Conservation (phyloP, 2,113 vertebrate species). For the Mesoclemmys tuberculata region DNA sequence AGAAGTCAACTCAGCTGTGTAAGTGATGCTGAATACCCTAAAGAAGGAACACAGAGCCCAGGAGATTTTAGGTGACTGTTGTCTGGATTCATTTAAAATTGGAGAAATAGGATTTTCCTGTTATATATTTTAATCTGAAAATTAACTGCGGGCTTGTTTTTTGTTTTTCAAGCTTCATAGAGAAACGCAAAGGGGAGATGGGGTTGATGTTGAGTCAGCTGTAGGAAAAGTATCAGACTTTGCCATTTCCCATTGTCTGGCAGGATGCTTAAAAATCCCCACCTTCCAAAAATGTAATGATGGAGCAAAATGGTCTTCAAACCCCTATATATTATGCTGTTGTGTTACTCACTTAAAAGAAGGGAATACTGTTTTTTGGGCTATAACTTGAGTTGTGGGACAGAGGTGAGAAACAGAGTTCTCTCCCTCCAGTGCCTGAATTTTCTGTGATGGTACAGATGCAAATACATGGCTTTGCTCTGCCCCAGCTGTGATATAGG, state of each 20-base stretch:
- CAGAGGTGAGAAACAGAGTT: not conserved
- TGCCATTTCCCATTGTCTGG: too few species aligned
- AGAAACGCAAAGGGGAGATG: constrained; percentile 22
- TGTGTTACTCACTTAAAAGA: too few species aligned
- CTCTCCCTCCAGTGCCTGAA: not conserved
- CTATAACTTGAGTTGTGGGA: too few species aligned
- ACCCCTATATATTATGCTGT: too few species aligned
- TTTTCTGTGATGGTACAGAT: not conserved
- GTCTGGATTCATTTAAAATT: not conserved
- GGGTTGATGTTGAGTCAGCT: not conserved
- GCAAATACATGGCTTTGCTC: not conserved
- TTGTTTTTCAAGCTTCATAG: not conserved
- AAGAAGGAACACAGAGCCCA: too few species aligned
- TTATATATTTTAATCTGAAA: too few species aligned
- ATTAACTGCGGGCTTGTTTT: not conserved
- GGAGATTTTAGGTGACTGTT: not conserved
- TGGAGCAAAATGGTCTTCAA: too few species aligned
- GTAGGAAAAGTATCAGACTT: not conserved
- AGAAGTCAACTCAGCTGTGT: not conserved
- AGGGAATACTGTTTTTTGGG: too few species aligned
- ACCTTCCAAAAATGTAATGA: too few species aligned
- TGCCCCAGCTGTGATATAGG: constrained; percentile 43
- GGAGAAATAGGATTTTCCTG: not conserved
- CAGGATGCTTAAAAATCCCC: too few species aligned
- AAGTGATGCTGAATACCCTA: not conserved